These are phyloP conservation scores for Scortum barcoo DNA, from an alignment of 2,113 vertebrate genomes.

Conservation along the genomic window DNA sequence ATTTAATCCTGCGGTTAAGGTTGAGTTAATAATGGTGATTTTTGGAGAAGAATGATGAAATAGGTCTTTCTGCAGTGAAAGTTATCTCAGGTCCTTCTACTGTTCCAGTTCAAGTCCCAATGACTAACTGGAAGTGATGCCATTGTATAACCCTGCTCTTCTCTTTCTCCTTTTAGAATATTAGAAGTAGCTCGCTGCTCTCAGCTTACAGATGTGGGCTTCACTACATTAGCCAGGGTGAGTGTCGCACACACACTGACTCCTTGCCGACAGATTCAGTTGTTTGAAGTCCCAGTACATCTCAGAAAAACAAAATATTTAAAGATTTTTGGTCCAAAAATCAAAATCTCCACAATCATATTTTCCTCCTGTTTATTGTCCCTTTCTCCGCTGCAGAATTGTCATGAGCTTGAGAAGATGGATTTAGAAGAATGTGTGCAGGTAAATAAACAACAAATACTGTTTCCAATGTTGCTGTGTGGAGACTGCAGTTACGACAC, in stretches of 20 bases:
- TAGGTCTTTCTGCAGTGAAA: neutral
- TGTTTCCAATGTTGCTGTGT: neutral
- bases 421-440: slow-evolving; percentile 99
- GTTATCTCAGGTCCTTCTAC: neutral
- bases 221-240: slow-evolving; percentile 96
- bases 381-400: slow-evolving; percentile 87
- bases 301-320: neutral
- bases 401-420: slow-evolving; percentile 99
- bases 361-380: neutral
- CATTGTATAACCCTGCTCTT: slow-evolving; percentile 28
- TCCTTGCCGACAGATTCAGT: neutral
- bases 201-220: slow-evolving; percentile 97
- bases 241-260: slow-evolving; percentile 63
- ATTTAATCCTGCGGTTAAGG: neutral
- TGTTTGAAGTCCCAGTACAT: neutral
- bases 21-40: neutral
- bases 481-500: neutral
- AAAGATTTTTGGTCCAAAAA: neutral
- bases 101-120: neutral
- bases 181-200: slow-evolving; percentile 98
- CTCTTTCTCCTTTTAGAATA: slow-evolving; percentile 87
- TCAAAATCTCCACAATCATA: neutral
- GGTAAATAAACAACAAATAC: slow-evolving; percentile 79
- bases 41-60: neutral
- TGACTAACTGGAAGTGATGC: neutral